Conservation (phyloP, 2,797 vertebrate species). For the Coregonus suidteri region DNA sequence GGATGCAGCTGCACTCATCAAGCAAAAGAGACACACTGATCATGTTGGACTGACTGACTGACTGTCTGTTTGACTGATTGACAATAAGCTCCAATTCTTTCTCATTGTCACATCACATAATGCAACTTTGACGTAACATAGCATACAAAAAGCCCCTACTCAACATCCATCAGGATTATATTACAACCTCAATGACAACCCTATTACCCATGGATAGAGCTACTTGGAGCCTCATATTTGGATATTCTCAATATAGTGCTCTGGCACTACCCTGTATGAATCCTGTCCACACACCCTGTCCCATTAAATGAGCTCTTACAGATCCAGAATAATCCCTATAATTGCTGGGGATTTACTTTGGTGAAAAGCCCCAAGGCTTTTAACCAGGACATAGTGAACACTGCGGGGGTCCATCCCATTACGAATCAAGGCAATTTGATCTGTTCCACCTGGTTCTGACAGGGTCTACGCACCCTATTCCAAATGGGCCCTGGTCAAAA, state of each 20-base stretch:
- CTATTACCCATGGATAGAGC: background rate
- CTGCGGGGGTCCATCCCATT: conserved; percentile 36
- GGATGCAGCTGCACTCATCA: no score
- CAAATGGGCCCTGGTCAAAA: background rate
- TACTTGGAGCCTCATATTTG: background rate
- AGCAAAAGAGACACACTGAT: no score
- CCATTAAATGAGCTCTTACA: background rate
- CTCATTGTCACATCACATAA: conserved; percentile 6
- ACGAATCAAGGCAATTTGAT: conserved; percentile 48
- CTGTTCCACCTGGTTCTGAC: conserved; percentile 21
- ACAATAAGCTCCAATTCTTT: background rate
- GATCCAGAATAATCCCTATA: background rate
- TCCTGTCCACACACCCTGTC: background rate
- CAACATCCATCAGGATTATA: conserved; percentile 4
- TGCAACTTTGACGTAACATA: conserved; percentile 14
- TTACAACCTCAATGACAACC: conserved; percentile 5
- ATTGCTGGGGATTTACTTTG: conserved; percentile 10
- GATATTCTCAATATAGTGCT: background rate
- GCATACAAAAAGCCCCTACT: conserved; percentile 5
- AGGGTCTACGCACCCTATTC: conserved; percentile 21
- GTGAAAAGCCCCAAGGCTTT: background rate
- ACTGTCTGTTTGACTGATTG: background rate
- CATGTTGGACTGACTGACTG: no score
- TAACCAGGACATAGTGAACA: conserved; percentile 21
- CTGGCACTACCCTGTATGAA: background rate